Percentiles rank a stretch among this genome's conserved stretches.
Evolutionary conservation across 2,888 invertebrate genomes (phyloP).

Genomic region (Drosophila percnosoma): DNA sequence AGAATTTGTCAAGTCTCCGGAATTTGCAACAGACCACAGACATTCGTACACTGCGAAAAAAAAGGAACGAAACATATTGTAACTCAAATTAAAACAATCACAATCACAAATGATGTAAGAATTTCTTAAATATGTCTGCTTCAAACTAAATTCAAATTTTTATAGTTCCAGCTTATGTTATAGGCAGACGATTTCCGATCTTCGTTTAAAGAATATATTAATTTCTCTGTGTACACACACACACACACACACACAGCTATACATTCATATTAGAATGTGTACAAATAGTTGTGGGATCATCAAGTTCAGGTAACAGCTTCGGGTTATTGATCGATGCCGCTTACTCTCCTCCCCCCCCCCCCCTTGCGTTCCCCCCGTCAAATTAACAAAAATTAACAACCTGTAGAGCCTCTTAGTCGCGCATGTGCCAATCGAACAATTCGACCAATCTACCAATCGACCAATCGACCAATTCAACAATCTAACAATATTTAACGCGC

Average conservation of each 20-base stretch:
- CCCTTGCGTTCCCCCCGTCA: neutral
- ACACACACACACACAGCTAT: neutral
- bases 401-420: constrained; percentile 10
- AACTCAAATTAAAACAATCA: no score
- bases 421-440: constrained; percentile 23
- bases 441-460: constrained; percentile 3
- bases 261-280: neutral
- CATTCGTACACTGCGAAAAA: neutral
- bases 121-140: neutral
- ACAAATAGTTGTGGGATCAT: constrained; percentile 32
- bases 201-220: neutral
- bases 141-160: neutral
- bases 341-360: neutral
- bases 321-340: constrained; percentile 33
- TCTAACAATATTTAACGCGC: constrained; percentile 37
- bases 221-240: neutral
- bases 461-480: constrained; percentile 1
- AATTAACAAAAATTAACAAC: constrained; percentile 46
- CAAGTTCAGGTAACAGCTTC: constrained; percentile 26
- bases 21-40: constrained; percentile 30
- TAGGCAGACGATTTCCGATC: no score
- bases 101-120: neutral
- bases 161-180: neutral
- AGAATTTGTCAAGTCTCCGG: constrained; percentile 35
- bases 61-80: neutral